These are phyloP conservation scores for Alligator sinensis DNA, from an alignment of 2,113 vertebrate genomes.

Conservation along the genomic window DNA sequence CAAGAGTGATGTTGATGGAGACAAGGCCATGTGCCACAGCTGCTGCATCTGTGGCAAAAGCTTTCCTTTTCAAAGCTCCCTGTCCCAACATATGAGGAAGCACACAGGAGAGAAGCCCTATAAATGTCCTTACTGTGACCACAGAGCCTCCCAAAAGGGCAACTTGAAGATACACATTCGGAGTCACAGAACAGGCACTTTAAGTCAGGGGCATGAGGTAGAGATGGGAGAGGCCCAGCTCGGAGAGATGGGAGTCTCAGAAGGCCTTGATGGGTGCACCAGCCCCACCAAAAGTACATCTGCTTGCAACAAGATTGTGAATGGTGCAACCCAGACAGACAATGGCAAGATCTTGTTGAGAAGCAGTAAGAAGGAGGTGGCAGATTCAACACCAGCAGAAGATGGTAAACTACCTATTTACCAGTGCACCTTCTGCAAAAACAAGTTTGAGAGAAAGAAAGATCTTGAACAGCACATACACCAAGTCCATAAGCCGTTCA, in stretches of 20 bases:
- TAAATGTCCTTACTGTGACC: constrained; percentile 96
- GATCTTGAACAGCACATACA: constrained; percentile 85
- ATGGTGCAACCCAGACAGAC: constrained; percentile 76
- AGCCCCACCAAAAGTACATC: constrained; percentile 93
- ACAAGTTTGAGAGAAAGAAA: constrained; percentile 81
- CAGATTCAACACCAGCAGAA: fast-evolving
- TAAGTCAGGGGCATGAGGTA: constrained; percentile 84
- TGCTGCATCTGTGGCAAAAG: constrained; percentile 93
- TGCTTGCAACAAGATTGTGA: constrained; percentile 89
- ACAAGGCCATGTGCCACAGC: constrained; percentile 83
- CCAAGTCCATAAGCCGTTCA: constrained; percentile 85
- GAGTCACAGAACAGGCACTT: constrained; percentile 90
- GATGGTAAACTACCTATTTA: constrained; percentile 56
- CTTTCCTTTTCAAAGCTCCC: constrained; percentile 95
- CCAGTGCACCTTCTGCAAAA: constrained; percentile 84
- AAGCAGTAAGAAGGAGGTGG: constrained; percentile 85
- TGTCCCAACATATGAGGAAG: constrained; percentile 96
- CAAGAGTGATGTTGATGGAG: constrained; percentile 80
- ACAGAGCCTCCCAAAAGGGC: constrained; percentile 95
- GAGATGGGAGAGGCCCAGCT: constrained; percentile 83
- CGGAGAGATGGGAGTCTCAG: constrained; percentile 84
- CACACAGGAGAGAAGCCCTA: constrained; percentile 96
- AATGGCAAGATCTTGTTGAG: constrained; percentile 85
- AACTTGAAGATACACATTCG: constrained; percentile 97
- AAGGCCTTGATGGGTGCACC: constrained; percentile 88